A percentile compares a stretch with the other conserved stretches of the same genome.
phyloP scores from a whole-genome alignment of 64 coral and sea anemone genomes.

The Cladopsammia gracilis region DNA sequence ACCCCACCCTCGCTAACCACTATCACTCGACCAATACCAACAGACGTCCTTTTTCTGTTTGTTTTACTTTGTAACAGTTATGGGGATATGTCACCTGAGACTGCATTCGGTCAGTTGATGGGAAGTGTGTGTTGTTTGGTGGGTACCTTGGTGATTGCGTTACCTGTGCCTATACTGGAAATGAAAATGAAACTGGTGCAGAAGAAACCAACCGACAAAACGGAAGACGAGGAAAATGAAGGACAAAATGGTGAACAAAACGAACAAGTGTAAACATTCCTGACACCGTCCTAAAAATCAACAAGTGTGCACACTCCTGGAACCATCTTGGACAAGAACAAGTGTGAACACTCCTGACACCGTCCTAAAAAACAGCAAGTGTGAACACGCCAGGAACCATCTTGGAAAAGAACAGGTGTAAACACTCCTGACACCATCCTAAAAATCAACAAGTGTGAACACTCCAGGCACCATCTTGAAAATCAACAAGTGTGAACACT shows the following conservation, averaged over 20 bases:
- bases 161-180: constrained; percentile 93
- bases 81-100: constrained; percentile 92
- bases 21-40: no score
- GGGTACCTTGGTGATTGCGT: constrained; percentile 87
- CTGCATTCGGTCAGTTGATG: constrained; percentile 89
- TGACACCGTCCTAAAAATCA: not conserved
- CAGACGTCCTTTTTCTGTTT: no score
- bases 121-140: constrained; percentile 96
- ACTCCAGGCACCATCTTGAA: not conserved
- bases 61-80: constrained; percentile 65
- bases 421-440: not conserved
- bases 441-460: not conserved
- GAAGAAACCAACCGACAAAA: constrained; percentile 51
- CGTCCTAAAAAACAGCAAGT: not conserved
- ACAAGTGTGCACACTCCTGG: not conserved
- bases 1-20: no score
- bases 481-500: not conserved
- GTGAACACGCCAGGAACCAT: no score
- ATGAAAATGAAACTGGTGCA: constrained; percentile 96
- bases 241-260: not conserved
- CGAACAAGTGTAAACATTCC: not conserved
- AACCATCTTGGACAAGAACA: not conserved
- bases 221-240: constrained; percentile 37
- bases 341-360: not conserved
- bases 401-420: not conserved